A percentile compares a stretch with the other conserved stretches of the same genome.
phyloP scores from a whole-genome alignment of 92 coral and sea anemone species.

The Palythoa grandiflora region DNA sequence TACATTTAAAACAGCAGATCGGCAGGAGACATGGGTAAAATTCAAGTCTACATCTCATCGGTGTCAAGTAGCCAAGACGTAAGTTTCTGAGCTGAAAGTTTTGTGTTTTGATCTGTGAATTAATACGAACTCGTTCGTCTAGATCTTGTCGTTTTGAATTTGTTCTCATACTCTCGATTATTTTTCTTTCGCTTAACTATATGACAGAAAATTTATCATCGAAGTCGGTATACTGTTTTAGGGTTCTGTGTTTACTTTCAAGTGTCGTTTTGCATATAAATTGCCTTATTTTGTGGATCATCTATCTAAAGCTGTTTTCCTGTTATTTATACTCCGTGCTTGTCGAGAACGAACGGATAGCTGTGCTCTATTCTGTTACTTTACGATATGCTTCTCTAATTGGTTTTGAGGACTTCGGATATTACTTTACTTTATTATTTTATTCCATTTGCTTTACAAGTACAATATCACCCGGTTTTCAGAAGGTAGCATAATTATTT shows the following conservation, averaged over 20 bases:
- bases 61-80: conserved; percentile 42
- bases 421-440: neutral
- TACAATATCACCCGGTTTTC: neutral
- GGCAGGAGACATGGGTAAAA: conserved; percentile 1
- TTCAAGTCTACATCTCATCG: conserved; percentile 36
- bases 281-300: neutral
- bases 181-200: too few relatives aligned
- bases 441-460: too few relatives aligned
- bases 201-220: neutral
- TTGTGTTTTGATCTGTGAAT: neutral
- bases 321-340: neutral
- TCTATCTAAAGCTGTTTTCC: neutral
- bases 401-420: neutral
- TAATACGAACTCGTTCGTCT: neutral
- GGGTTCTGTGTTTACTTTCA: neutral
- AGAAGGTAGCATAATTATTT: neutral
- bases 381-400: neutral
- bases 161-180: too few relatives aligned
- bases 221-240: neutral
- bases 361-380: neutral
- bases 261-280: neutral
- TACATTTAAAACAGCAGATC: too few relatives aligned
- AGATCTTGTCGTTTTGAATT: neutral
- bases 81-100: neutral
- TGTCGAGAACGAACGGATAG: neutral